These are phyloP conservation scores for Sepioteuthis lessoniana DNA, from an alignment of 2,888 invertebrate species.

Conservation along the genomic window DNA sequence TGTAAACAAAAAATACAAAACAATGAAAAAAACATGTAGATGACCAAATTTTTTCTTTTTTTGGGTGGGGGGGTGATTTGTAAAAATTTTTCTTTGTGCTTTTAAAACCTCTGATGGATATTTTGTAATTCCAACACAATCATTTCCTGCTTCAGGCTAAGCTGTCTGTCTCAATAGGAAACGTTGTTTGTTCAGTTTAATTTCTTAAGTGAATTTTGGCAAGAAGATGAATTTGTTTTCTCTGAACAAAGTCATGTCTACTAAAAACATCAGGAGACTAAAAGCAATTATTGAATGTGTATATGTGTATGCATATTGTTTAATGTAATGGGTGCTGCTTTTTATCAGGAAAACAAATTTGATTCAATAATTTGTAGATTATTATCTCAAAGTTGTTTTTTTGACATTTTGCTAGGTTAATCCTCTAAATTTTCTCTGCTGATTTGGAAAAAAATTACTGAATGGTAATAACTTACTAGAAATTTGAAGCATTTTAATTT, in stretches of 20 bases:
- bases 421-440: not conserved
- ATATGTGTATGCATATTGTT: no score
- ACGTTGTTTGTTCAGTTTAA: not conserved
- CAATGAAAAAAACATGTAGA: not conserved
- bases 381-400: no score
- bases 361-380: no score
- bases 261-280: not conserved
- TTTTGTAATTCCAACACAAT: not conserved
- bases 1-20: no score
- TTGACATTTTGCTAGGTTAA: no score
- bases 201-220: constrained; percentile 20
- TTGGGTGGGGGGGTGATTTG: no score
- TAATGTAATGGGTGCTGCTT: no score
- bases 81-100: not conserved
- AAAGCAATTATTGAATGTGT: not conserved
- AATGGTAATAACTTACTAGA: no score
- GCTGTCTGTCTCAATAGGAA: constrained; percentile 7
- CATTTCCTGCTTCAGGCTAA: not conserved
- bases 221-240: not conserved
- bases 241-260: not conserved
- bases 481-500: no score
- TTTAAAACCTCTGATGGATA: not conserved
- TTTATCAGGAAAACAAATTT: no score
- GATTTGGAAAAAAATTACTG: not conserved
- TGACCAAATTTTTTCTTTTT: not conserved